Conservation (phyloP, 2,797 vertebrate species). For the Catamblyrhynchus diadema region DNA sequence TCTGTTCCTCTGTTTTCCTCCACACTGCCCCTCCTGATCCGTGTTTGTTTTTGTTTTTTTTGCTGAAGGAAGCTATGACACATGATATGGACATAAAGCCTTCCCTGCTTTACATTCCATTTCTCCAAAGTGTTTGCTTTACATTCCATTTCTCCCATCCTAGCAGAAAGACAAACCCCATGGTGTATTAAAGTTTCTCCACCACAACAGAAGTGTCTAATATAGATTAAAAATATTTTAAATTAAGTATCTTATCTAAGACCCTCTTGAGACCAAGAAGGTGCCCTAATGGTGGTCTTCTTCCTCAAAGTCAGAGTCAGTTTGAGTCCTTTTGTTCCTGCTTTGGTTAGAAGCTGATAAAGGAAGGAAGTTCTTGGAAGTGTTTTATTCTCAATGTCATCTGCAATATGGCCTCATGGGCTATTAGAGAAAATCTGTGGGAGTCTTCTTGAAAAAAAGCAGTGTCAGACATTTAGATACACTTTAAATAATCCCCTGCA, state of each 20-base stretch:
- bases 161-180: not conserved
- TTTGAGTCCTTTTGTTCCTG: not conserved
- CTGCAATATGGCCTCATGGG: not conserved
- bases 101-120: not conserved
- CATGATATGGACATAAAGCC: not conserved
- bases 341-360: not conserved
- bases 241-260: not conserved
- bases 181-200: not conserved
- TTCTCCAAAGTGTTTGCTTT: not conserved
- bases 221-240: not conserved
- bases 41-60: not conserved
- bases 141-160: not conserved
- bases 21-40: rapidly evolving
- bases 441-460: not conserved
- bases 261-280: not conserved
- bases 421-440: not conserved
- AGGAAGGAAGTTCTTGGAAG: not conserved
- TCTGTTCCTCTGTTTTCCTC: not conserved
- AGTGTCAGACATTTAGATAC: not conserved
- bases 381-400: not conserved
- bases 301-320: not conserved
- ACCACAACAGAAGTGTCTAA: not conserved
- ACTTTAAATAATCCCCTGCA: not conserved
- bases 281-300: not conserved
- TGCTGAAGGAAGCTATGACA: not conserved